phyloP scores from a whole-genome alignment of 2,113 vertebrate genomes.

The Tonatia bakeri region DNA sequence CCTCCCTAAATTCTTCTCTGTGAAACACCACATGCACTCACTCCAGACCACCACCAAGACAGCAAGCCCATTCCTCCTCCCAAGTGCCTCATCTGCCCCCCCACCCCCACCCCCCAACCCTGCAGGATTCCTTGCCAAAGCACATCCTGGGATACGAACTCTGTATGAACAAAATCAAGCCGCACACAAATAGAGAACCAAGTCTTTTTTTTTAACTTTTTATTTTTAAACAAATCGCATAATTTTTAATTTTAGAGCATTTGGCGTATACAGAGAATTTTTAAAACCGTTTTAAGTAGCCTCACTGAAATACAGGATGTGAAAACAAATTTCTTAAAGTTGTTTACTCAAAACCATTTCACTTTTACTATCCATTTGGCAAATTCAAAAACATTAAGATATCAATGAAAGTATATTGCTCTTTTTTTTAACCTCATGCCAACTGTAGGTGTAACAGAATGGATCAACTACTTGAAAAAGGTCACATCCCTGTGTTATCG shows the following conservation, averaged over 20 bases:
- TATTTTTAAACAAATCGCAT: conserved; percentile 44
- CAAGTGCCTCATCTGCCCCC: neutral
- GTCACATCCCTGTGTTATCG: neutral
- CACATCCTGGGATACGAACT: neutral
- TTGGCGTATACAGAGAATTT: neutral
- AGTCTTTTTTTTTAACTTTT: conserved; percentile 29
- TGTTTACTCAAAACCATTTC: neutral
- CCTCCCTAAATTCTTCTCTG: neutral
- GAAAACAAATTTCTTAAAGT: neutral
- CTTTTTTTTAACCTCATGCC: neutral
- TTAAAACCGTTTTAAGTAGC: neutral
- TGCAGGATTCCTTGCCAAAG: neutral
- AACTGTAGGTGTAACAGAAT: neutral
- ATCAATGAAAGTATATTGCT: neutral
- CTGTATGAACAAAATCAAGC: neutral
- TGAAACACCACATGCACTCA: neutral
- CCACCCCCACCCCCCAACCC: neutral
- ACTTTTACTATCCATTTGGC: neutral
- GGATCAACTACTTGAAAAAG: neutral
- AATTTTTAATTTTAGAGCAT: neutral
- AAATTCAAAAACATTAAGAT: conserved; percentile 1
- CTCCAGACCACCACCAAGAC: neutral
- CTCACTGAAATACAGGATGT: neutral
- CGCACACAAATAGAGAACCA: neutral
- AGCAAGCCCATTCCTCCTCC: neutral